phyloP scores from a whole-genome alignment of 2,113 vertebrate species.

The Symphodus melops region DNA sequence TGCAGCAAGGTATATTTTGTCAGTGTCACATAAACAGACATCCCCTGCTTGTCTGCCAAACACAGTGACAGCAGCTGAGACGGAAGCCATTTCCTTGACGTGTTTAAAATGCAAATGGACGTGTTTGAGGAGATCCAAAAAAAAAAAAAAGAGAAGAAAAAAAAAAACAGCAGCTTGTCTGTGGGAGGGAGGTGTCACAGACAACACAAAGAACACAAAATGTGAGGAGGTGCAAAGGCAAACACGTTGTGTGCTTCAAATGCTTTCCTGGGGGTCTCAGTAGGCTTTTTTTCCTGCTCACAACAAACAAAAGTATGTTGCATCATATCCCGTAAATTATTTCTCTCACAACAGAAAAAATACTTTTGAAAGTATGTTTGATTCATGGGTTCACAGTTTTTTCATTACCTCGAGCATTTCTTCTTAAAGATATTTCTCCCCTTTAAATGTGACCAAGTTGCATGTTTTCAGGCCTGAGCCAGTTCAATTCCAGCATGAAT shows the following conservation, averaged over 20 bases:
- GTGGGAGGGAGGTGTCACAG: conserved; percentile 77
- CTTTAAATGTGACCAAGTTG: background rate
- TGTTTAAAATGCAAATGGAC: conserved; percentile 80
- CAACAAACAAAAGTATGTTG: conserved; percentile 68
- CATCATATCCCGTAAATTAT: conserved; percentile 61
- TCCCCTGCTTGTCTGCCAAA: conserved; percentile 65
- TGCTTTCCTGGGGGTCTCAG: conserved; percentile 58
- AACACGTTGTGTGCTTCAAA: conserved; percentile 68
- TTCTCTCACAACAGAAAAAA: conserved; percentile 31
- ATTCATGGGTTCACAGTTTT: conserved; percentile 22
- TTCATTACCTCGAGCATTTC: background rate
- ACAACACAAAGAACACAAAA: conserved; percentile 75
- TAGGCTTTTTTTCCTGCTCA: conserved; percentile 53
- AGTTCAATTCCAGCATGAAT: background rate
- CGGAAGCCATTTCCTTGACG: conserved; percentile 73
- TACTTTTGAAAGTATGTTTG: conserved; percentile 34
- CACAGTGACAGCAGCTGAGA: conserved; percentile 71
- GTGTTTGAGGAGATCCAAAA: conserved; percentile 65
- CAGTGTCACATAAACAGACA: conserved; percentile 69
- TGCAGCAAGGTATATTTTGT: conserved; percentile 54
- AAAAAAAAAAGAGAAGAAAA: conserved; percentile 12
- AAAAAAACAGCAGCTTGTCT: conserved; percentile 71
- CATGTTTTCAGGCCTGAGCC: background rate
- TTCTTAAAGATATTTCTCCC: conserved; percentile 7
- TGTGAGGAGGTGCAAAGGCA: conserved; percentile 73